Conservation (phyloP, 1,140 invertebrate genomes). For the Drosophila lacteicornis region DNA sequence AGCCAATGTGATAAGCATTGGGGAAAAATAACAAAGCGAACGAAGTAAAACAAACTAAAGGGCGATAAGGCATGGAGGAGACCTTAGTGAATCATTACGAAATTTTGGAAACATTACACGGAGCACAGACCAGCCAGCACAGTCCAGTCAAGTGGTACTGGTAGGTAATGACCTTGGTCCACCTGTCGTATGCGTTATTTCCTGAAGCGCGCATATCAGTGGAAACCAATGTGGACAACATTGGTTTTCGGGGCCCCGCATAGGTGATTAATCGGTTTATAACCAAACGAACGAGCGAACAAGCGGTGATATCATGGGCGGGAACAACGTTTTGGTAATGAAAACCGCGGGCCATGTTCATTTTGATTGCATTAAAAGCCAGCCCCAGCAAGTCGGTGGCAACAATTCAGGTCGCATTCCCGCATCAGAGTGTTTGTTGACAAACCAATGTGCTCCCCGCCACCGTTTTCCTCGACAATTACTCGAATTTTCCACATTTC, state of each 20-base stretch:
- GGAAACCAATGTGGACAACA: constrained; percentile 2
- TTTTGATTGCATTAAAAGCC: constrained; percentile 40
- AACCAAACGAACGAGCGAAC: background rate
- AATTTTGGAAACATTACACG: constrained; percentile 51
- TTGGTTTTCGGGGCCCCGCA: background rate
- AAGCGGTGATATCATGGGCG: constrained; percentile 66
- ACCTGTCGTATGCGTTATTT: constrained; percentile 75
- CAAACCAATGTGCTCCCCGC: constrained; percentile 23
- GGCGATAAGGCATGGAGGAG: constrained; percentile 22
- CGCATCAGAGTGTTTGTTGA: constrained; percentile 24
- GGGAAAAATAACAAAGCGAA: constrained; percentile 31
- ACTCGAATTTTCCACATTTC: constrained; percentile 65
- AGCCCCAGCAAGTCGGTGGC: constrained; percentile 4
- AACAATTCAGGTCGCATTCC: constrained; percentile 40
- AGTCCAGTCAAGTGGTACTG: constrained; percentile 45
- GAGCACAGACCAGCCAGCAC: background rate
- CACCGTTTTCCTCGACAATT: constrained; percentile 30
- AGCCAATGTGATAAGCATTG: constrained; percentile 56
- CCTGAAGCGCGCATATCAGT: constrained; percentile 52
- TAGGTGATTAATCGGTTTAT: constrained; percentile 37
- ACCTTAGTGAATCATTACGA: constrained; percentile 68
- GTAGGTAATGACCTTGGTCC: constrained; percentile 78
- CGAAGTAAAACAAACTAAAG: constrained; percentile 24
- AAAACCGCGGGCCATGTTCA: constrained; percentile 29
- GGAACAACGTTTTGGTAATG: constrained; percentile 36